These are phyloP conservation scores for Orthonyx spaldingii DNA, from an alignment of 2,113 vertebrate species.

Conservation along the genomic window DNA sequence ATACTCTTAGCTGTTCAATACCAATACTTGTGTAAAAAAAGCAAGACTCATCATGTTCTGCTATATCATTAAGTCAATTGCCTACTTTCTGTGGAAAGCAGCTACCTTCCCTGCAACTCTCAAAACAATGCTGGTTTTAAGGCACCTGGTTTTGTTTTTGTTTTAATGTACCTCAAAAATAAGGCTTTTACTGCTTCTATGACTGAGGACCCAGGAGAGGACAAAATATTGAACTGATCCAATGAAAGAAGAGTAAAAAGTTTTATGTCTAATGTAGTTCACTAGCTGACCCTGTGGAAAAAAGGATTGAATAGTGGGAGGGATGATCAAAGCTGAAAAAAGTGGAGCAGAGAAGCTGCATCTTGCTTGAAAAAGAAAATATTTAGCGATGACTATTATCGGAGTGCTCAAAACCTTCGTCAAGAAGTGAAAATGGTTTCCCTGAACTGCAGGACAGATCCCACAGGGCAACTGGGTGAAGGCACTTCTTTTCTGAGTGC, in stretches of 20 bases:
- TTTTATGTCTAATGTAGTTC: not conserved
- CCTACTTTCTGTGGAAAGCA: not conserved
- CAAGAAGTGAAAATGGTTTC: not conserved
- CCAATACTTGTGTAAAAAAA: not conserved
- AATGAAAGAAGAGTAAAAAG: not conserved
- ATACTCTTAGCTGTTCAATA: not conserved
- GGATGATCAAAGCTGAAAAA: not conserved
- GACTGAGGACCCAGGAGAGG: not conserved
- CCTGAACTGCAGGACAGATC: not conserved
- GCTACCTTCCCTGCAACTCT: not conserved
- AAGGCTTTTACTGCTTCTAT: not conserved
- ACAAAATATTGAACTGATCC: not conserved
- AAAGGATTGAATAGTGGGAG: not conserved
- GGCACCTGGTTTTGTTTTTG: not conserved
- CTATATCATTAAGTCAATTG: not conserved
- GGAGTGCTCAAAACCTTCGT: not conserved
- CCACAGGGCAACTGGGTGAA: not conserved
- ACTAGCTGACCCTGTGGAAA: not conserved
- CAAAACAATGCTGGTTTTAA: not conserved
- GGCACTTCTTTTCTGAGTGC: not conserved
- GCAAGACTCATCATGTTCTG: not conserved
- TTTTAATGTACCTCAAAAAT: not conserved
- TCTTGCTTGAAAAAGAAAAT: not conserved
- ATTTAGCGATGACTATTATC: not conserved
- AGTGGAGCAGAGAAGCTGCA: not conserved